A percentile compares a stretch with the other conserved stretches of the same genome.
Conservation (phyloP, 2,113 vertebrate species). For the Caranx ignobilis region DNA sequence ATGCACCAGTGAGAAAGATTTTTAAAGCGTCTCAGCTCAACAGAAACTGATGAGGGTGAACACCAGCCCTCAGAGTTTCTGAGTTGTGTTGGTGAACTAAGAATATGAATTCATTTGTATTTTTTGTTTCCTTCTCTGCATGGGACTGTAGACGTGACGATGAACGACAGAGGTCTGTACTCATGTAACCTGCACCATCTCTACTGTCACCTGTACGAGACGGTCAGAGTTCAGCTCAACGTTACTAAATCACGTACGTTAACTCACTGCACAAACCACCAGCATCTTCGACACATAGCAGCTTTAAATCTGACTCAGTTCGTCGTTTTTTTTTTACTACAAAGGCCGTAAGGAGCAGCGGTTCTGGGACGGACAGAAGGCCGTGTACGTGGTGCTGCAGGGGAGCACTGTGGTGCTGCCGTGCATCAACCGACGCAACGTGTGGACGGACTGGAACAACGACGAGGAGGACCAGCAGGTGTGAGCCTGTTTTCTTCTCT, state of each 20-base stretch:
- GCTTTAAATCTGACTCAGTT: neutral
- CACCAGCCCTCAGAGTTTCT: neutral
- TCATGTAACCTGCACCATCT: conserved; percentile 95
- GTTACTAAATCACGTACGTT: conserved; percentile 88
- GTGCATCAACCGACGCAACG: conserved; percentile 87
- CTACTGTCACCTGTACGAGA: conserved; percentile 93
- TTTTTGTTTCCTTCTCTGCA: conserved; percentile 6
- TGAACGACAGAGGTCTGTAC: conserved; percentile 89
- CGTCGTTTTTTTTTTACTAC: neutral
- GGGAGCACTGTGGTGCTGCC: conserved; percentile 87
- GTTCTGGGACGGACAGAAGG: conserved; percentile 95
- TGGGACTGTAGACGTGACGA: conserved; percentile 73
- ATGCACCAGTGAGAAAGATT: neutral
- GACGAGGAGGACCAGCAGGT: conserved; percentile 92
- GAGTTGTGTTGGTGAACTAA: neutral
- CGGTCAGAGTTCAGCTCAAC: conserved; percentile 86
- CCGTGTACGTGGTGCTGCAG: conserved; percentile 83
- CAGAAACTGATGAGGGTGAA: neutral
- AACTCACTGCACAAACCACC: neutral
- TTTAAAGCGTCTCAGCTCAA: neutral
- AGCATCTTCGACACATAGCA: neutral
- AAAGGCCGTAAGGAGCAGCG: conserved; percentile 82
- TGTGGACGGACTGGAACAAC: conserved; percentile 91
- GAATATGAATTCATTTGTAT: no score
- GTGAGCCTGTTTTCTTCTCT: neutral